These are phyloP conservation scores for Galeruca laticollis DNA, from an alignment of 2,888 invertebrate genomes.

Conservation along the genomic window DNA sequence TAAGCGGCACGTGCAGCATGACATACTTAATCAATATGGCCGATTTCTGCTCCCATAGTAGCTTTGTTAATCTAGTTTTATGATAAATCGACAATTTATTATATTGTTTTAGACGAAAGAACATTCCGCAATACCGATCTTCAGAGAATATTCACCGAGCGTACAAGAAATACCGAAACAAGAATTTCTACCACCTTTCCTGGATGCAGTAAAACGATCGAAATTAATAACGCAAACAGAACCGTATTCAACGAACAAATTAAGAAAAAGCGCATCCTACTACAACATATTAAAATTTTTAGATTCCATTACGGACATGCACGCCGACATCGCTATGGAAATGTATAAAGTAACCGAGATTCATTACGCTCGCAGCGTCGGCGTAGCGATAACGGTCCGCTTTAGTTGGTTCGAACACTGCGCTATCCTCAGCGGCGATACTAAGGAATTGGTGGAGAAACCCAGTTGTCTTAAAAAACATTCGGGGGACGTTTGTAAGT, in stretches of 20 bases:
- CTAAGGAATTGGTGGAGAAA: slow-evolving; percentile 26
- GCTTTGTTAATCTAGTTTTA: no score
- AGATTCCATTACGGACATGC: slow-evolving; percentile 49
- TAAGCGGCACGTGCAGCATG: no score
- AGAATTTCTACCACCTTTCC: slow-evolving; percentile 53
- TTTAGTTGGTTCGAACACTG: background rate
- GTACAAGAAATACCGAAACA: slow-evolving; percentile 43
- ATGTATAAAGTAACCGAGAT: slow-evolving; percentile 42
- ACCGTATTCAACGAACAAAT: background rate
- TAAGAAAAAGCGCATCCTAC: slow-evolving; percentile 48
- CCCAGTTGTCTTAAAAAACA: slow-evolving; percentile 44
- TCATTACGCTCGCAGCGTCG: slow-evolving; percentile 19
- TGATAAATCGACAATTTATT: slow-evolving; percentile 13
- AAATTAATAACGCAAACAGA: slow-evolving; percentile 21
- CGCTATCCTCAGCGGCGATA: background rate
- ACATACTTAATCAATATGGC: no score
- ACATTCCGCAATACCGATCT: slow-evolving; percentile 25
- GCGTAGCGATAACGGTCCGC: background rate
- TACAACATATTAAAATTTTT: slow-evolving; percentile 55
- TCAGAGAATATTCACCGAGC: slow-evolving; percentile 34
- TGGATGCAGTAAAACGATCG: slow-evolving; percentile 47
- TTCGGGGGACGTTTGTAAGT: slow-evolving; percentile 31
- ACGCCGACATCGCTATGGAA: slow-evolving; percentile 44
- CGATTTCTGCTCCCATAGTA: no score
- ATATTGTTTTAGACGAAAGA: slow-evolving; percentile 37